Percentiles rank a stretch among this genome's conserved stretches.
Conservation (phyloP, 2,797 vertebrate genomes). For the Picus viridis region DNA sequence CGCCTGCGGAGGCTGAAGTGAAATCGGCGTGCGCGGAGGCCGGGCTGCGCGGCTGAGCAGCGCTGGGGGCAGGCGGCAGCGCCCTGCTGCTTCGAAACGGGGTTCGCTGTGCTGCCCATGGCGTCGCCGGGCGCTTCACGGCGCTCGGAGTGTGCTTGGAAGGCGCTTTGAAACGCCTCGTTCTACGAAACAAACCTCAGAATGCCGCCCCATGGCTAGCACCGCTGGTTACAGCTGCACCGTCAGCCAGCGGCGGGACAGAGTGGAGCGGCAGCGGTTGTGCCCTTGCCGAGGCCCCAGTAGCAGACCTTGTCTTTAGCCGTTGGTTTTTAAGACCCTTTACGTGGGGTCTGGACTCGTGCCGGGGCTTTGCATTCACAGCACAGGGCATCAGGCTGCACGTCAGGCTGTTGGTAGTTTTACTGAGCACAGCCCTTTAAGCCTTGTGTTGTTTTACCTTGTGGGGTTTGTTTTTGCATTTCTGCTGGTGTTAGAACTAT, state of each 20-base stretch:
- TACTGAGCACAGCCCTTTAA: accelerated
- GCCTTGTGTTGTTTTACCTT: accelerated
- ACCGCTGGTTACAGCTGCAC: accelerated
- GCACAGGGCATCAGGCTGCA: accelerated
- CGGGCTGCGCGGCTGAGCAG: not conserved
- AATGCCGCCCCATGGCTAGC: accelerated
- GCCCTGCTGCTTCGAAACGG: not conserved
- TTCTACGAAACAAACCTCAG: accelerated
- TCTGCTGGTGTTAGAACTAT: not conserved
- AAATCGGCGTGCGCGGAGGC: not conserved
- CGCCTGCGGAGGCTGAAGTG: too few species aligned
- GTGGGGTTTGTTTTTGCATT: accelerated
- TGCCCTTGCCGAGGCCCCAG: not conserved
- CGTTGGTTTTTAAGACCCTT: not conserved
- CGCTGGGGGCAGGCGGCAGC: not conserved
- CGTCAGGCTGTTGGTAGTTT: not conserved
- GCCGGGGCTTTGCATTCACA: accelerated
- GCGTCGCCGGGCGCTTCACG: not conserved
- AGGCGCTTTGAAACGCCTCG: accelerated
- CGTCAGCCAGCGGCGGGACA: accelerated
- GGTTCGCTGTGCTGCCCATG: not conserved
- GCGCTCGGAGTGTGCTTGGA: accelerated
- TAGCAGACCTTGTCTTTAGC: accelerated
- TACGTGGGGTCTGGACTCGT: accelerated
- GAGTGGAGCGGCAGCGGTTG: not conserved